Percentiles rank a stretch among this genome's conserved stretches.
phyloP scores from a whole-genome alignment of 2,113 vertebrate species.

The Loxodonta africana region DNA sequence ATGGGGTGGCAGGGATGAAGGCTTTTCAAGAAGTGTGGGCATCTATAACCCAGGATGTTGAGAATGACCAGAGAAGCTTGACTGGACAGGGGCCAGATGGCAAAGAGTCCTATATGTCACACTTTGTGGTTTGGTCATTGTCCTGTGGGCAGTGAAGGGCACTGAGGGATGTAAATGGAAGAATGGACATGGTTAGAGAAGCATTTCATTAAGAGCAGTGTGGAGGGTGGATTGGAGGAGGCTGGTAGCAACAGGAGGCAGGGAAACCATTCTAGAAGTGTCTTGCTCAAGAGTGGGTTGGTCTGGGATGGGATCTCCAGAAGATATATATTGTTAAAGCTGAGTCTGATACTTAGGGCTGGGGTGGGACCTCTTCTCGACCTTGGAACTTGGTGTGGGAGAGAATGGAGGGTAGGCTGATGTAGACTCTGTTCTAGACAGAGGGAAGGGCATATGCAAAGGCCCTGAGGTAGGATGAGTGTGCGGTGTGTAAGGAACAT shows the following conservation, averaged over 20 bases:
- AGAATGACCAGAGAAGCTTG: not conserved
- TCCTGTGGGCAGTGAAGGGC: not conserved
- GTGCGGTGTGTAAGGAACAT: not conserved
- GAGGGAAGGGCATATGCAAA: not conserved
- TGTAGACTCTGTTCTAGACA: not conserved
- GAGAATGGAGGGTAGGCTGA: not conserved
- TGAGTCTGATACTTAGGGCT: not conserved
- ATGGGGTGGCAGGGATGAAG: not conserved
- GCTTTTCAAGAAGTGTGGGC: not conserved
- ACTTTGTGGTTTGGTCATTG: not conserved
- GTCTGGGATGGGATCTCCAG: not conserved
- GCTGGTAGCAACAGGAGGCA: not conserved
- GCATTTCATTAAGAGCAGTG: fast-evolving
- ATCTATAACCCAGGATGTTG: not conserved
- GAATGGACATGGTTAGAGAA: fast-evolving
- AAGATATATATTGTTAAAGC: not conserved
- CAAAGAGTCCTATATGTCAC: fast-evolving
- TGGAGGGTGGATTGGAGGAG: not conserved
- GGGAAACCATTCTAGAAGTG: not conserved
- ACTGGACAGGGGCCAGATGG: not conserved
- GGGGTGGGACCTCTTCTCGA: not conserved
- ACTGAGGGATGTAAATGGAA: not conserved
- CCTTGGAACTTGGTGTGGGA: not conserved
- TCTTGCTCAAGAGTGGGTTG: not conserved
- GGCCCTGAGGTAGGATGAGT: not conserved